Evolutionary conservation across 2,888 invertebrate species (phyloP), one percentile per base, ranked within the genome.

Genomic region (Hydriomena furcata): DNA sequence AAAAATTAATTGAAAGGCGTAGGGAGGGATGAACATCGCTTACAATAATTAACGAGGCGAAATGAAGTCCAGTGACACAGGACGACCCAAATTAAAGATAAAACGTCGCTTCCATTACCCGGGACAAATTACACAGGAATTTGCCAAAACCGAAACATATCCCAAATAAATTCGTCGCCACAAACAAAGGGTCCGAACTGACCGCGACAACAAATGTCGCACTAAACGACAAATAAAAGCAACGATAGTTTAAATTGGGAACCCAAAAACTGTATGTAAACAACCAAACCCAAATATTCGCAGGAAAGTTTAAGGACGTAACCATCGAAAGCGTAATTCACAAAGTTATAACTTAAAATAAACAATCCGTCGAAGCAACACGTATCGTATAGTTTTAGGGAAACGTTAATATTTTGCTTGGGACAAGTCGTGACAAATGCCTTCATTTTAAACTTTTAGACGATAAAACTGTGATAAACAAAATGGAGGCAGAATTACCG

Each of bases 211-310:
- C 82, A 82, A 84, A 83, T 80, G 82, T 81, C 81, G 73, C 74
- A 79, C 82, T 86, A 86, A 88, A 86, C 84, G 88, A 84, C 84
- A 87, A 85, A 84, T 87, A 87, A 87, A 85, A 86, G 82, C 84
- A 56, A 72, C 79, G 73, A 84, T 87, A 85, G 88, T 89, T 87
- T 86, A 86, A 90, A 87, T 87, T 87, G 82, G 41, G 79, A 74
- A 61, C 52, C 86, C 88, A 84, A 86, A 88, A 87, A 87, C 83
- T 84, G 77, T 77, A 78, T 76, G 79, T 81, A 86, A 84, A 86
- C 88, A 85, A 84, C 82, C 82, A 77, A 67, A 69, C 55, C 58
- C 58, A 82, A 88, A 76, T 85, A 85, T 80, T 64, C 72, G 79
- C 73, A 70, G 66, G 65, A 60, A 71, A 74, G 71, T 77, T 81